Percentiles rank a stretch among this genome's conserved stretches.
Conservation (phyloP, 2,113 vertebrate genomes). For the Egretta garzetta region DNA sequence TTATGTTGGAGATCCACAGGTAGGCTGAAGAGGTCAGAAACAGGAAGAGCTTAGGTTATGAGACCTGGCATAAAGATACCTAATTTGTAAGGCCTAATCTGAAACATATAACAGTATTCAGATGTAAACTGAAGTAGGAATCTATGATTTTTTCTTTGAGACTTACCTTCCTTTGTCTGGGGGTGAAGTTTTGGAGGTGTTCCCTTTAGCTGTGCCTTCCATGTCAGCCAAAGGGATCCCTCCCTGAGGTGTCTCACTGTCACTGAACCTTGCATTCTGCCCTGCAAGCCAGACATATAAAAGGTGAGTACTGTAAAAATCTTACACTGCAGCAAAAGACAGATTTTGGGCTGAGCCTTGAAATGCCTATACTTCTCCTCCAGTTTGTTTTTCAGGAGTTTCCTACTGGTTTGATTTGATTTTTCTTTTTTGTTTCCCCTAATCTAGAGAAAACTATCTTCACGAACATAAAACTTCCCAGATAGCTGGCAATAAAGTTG, state of each 20-base stretch:
- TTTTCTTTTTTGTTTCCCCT: background rate
- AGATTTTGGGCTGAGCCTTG: background rate
- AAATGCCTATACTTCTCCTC: background rate
- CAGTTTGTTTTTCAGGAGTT: background rate
- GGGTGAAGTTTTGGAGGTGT: background rate
- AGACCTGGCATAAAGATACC: background rate
- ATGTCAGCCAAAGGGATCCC: background rate
- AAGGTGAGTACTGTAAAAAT: background rate
- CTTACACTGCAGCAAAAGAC: background rate
- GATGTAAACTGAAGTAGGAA: background rate
- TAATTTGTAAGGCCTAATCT: background rate
- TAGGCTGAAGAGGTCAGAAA: background rate
- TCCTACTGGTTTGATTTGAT: background rate
- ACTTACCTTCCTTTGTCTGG: background rate
- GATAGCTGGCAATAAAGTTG: background rate
- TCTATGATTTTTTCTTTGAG: background rate
- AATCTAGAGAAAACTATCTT: background rate
- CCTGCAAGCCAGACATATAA: background rate
- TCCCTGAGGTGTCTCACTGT: background rate
- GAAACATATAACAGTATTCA: background rate
- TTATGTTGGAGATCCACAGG: background rate
- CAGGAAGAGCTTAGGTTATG: background rate
- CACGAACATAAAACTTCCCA: background rate
- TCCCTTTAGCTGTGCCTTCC: background rate
- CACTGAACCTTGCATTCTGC: background rate